A percentile compares a stretch with the other conserved stretches of the same genome.
Evolutionary conservation across 1,140 invertebrate species (phyloP).

Genomic region (Sesamia nonagrioides): DNA sequence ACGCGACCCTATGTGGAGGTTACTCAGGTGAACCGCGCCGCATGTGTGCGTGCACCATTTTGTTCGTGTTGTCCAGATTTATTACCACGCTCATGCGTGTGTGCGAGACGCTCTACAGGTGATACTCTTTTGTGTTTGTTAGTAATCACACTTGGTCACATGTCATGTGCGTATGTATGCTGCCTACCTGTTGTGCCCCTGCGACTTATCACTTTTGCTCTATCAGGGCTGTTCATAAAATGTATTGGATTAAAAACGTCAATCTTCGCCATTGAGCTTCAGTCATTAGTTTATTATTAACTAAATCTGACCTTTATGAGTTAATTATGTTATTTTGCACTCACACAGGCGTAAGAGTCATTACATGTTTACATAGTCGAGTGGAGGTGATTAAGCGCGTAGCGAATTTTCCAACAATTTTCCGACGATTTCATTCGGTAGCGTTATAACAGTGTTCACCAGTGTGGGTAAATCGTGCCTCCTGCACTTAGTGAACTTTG

Average conservation of each 20-base stretch:
- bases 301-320: slow-evolving; percentile 31
- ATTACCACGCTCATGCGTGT: slow-evolving; percentile 65
- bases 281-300: neutral
- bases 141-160: slow-evolving; percentile 74
- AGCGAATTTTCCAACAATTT: slow-evolving; percentile 59
- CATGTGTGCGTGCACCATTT: slow-evolving; percentile 82
- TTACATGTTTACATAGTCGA: slow-evolving; percentile 24
- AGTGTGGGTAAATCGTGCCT: slow-evolving; percentile 65
- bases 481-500: slow-evolving; percentile 83
- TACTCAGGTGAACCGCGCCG: slow-evolving; percentile 70
- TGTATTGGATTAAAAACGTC: slow-evolving; percentile 25
- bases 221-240: slow-evolving; percentile 73
- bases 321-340: slow-evolving; percentile 32
- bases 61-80: slow-evolving; percentile 81
- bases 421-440: slow-evolving; percentile 52
- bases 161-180: slow-evolving; percentile 76
- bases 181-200: slow-evolving; percentile 81
- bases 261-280: slow-evolving; percentile 32
- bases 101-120: slow-evolving; percentile 74
- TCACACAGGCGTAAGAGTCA: slow-evolving; percentile 22
- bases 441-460: slow-evolving; percentile 51
- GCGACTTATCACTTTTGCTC: slow-evolving; percentile 82
- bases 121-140: slow-evolving; percentile 73
- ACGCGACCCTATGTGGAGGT: slow-evolving; percentile 78
- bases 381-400: slow-evolving; percentile 21